Conservation (phyloP, 2,113 vertebrate genomes). For the Megalops atlanticus region DNA sequence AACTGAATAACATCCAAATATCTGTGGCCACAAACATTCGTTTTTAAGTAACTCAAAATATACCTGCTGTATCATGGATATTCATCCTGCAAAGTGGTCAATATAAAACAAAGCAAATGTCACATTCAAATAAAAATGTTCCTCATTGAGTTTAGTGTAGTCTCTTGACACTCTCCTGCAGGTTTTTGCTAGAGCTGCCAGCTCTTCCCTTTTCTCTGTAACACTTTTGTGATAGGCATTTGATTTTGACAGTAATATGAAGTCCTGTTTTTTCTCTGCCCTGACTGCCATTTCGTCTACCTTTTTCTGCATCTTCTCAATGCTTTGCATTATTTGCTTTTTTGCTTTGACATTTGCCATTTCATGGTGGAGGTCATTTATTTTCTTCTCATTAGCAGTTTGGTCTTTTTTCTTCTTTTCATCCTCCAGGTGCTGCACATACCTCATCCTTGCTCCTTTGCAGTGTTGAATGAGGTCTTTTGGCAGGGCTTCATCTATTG, state of each 20-base stretch:
- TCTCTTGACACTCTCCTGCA: constrained; percentile 22
- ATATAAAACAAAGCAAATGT: constrained; percentile 29
- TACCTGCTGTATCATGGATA: constrained; percentile 16
- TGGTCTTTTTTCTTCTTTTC: constrained; percentile 17
- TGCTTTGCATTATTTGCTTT: constrained; percentile 20
- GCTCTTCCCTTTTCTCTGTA: constrained; percentile 20
- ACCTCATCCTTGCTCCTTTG: constrained; percentile 25
- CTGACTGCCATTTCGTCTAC: constrained; percentile 9
- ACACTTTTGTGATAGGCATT: constrained; percentile 27
- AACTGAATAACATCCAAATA: constrained; percentile 22
- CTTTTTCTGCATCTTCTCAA: constrained; percentile 21
- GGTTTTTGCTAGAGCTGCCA: constrained; percentile 32
- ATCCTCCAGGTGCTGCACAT: too few relatives aligned
- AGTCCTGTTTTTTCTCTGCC: constrained; percentile 21
- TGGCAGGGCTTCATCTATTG: constrained; percentile 6
- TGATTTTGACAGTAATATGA: constrained; percentile 23
- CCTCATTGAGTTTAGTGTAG: constrained; percentile 17
- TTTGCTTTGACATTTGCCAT: constrained; percentile 22
- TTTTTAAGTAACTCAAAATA: constrained; percentile 19
- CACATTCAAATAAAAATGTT: constrained; percentile 30
- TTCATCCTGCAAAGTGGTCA: constrained; percentile 21
- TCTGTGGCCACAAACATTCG: too few relatives aligned
- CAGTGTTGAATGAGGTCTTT: constrained; percentile 17
- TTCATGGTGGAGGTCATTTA: constrained; percentile 16
- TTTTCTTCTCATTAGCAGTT: constrained; percentile 28